These are phyloP conservation scores for Anguilla obscura DNA, from an alignment of 2,797 vertebrate species.

Conservation along the genomic window DNA sequence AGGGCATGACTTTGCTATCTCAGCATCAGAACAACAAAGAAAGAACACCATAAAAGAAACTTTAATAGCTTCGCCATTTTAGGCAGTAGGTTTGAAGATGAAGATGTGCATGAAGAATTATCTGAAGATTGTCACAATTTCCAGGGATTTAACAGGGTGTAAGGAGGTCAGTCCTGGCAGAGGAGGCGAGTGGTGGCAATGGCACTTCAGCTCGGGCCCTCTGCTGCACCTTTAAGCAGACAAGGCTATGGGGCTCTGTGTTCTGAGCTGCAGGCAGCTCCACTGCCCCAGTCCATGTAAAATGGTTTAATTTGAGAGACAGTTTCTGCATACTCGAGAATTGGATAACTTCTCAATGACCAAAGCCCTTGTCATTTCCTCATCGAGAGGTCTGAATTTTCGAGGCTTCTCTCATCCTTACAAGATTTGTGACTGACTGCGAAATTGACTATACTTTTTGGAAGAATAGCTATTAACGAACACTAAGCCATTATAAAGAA, in stretches of 20 bases:
- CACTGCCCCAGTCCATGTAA: not conserved
- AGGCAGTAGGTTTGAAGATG: not conserved
- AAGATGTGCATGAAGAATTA: not conserved
- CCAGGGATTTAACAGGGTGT: not conserved
- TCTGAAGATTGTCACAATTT: not conserved
- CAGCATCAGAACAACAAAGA: not conserved
- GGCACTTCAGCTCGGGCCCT: not conserved
- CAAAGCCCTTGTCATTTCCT: not conserved
- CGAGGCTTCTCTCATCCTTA: not conserved
- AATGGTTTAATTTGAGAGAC: not conserved
- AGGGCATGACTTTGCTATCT: not conserved
- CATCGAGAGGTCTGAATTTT: not conserved
- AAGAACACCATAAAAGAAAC: not conserved
- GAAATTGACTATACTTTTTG: not conserved
- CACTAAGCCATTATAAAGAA: not conserved
- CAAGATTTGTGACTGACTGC: not conserved
- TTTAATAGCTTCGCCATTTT: not conserved
- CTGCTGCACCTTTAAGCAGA: not conserved
- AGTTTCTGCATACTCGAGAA: not conserved
- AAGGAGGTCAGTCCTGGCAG: not conserved
- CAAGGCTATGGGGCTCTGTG: not conserved
- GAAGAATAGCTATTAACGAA: not conserved
- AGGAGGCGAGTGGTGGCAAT: not conserved
- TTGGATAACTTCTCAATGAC: not conserved
- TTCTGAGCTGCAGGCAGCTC: not conserved